A percentile compares a stretch with the other conserved stretches of the same genome.
These are phyloP conservation scores for Balanococcus diminutus DNA, from an alignment of 2,888 invertebrate genomes.

Conservation along the genomic window DNA sequence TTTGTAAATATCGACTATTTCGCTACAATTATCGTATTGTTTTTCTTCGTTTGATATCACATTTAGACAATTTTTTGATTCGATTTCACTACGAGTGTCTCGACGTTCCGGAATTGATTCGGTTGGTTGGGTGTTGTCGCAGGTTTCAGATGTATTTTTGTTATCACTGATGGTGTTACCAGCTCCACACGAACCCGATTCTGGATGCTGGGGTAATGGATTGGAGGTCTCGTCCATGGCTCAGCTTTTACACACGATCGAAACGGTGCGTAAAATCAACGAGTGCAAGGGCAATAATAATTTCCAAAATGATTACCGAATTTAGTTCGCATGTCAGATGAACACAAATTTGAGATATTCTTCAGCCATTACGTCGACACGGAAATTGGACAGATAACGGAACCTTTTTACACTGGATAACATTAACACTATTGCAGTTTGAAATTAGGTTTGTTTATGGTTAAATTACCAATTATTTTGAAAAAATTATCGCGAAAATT, in stretches of 20 bases:
- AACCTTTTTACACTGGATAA: not conserved
- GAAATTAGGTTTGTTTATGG: not conserved
- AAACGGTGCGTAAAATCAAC: not conserved
- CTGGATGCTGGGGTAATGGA: not conserved
- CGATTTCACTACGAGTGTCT: not conserved
- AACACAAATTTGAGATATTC: not conserved
- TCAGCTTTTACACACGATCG: not conserved
- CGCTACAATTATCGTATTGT: conserved; percentile 27
- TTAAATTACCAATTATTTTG: not conserved
- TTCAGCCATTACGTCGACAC: not conserved
- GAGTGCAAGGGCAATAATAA: not conserved
- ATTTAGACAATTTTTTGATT: conserved; percentile 18
- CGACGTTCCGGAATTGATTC: not conserved
- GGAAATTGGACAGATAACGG: not conserved
- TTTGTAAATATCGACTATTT: conserved; percentile 12
- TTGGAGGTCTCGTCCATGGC: not conserved
- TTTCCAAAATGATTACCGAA: not conserved
- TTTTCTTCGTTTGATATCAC: conserved; percentile 27
- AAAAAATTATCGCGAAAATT: not conserved
- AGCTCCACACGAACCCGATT: not conserved
- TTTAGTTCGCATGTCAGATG: not conserved
- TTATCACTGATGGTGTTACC: not conserved
- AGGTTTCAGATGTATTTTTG: not conserved
- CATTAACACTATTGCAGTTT: not conserved
- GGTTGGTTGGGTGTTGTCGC: not conserved